Evolutionary conservation across 1,140 invertebrate genomes (phyloP), one percentile per base, ranked within the genome.

Genomic region (Drosophila gunungcola): DNA sequence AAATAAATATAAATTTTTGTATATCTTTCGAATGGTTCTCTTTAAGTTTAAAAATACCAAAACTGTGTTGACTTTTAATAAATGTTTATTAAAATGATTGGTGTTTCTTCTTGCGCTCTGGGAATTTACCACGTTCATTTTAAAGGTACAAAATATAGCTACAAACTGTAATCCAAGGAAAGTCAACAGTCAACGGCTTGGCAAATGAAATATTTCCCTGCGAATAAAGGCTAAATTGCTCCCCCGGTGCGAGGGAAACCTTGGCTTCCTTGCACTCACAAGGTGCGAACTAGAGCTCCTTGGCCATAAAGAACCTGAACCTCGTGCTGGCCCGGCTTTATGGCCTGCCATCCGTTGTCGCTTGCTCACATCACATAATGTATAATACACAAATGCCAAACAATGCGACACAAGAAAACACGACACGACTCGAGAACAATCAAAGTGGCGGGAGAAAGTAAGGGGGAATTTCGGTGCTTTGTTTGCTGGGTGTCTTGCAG

Each of bases 401-500:
- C 45, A 62, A 62, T 62, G 60, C 45, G 9, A 67, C 45, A 43
- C 29, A 38, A 55, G 49, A 48, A 57, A 68, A 56, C 67, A 55
- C 63, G 67, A 48, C 45, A 62, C 36, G 27, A 9, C 63, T 48
- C 12, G 29, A 41, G 55, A 61, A 79, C 69, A 74, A 83, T 60
- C 54, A 61, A 67, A 69, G 54, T 60, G 70, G 11, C 41, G 58
- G 56, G 39, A 16, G 34, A 42, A 53, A 32, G 41, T 38, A 11
- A 32, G 38, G 21, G 9, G 36, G 21, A 57, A 69, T 11, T 57
- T 55, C n/a, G 48, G 42, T 36, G 34, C 67, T 70, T 70, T 68
- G 67, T 69, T 68, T 68, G 45, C 56, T 21, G 34, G 49, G 32
- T 52, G 49, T 69, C 61, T 84, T 79, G 55, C 62, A 75, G 65